These are phyloP conservation scores for Lasioglossum vierecki DNA, from an alignment of 2,888 invertebrate genomes.

Conservation along the genomic window DNA sequence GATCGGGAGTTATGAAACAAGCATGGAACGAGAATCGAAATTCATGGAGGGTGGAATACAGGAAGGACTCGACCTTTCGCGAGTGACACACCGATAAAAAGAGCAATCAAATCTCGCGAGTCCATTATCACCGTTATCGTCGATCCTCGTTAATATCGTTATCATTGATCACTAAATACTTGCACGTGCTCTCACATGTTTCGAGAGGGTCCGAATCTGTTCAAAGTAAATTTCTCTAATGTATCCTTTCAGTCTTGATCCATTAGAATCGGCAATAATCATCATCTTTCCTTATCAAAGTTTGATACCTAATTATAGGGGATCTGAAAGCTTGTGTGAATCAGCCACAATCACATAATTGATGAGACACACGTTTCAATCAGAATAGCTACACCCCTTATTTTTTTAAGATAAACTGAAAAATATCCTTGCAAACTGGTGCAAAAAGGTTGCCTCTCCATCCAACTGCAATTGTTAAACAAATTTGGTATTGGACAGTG, in stretches of 20 bases:
- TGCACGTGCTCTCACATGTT: constrained; percentile 53
- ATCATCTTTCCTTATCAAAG: neutral
- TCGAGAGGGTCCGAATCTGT: constrained; percentile 22
- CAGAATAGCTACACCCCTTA: too few relatives aligned
- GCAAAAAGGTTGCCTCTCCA: too few relatives aligned
- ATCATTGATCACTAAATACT: constrained; percentile 47
- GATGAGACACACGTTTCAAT: neutral
- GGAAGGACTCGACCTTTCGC: neutral
- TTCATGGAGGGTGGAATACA: neutral
- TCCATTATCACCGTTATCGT: constrained; percentile 54
- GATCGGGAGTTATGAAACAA: neutral
- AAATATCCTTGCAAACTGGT: too few relatives aligned
- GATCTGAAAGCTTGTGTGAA: neutral
- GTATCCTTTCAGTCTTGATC: neutral
- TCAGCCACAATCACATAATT: neutral
- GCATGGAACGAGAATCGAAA: neutral
- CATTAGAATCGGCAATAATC: neutral
- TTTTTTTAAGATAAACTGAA: too few relatives aligned
- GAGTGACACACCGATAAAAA: constrained; percentile 8
- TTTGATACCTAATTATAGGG: neutral
- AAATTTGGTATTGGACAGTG: too few relatives aligned
- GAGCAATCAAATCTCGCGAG: constrained; percentile 14
- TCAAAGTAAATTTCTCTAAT: constrained; percentile 18
- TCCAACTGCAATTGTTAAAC: too few relatives aligned
- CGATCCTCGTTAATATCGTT: constrained; percentile 29